Conservation (phyloP, 2,113 vertebrate genomes). For the Smithornis capensis region DNA sequence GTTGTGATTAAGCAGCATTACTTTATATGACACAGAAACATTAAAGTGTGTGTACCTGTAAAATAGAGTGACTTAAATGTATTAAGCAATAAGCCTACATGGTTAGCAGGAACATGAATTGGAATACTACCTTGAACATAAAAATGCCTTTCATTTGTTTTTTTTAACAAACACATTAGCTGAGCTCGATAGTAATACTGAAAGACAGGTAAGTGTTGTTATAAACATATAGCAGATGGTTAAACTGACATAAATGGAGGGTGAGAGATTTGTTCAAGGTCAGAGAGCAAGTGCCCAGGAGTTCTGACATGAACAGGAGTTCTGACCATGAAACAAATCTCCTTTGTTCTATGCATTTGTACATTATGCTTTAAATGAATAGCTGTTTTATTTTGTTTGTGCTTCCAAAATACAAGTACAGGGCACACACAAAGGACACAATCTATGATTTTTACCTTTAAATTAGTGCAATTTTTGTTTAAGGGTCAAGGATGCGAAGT, state of each 20-base stretch:
- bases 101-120: neutral
- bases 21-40: neutral
- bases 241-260: slow-evolving; percentile 24
- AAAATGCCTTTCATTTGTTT: neutral
- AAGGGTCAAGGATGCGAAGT: neutral
- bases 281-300: slow-evolving; percentile 49
- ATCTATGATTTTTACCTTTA: neutral
- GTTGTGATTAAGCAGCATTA: neutral
- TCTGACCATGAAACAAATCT: slow-evolving; percentile 20
- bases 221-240: slow-evolving; percentile 42
- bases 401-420: neutral
- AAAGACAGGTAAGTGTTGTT: slow-evolving; percentile 35
- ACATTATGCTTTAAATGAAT: neutral
- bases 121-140: neutral
- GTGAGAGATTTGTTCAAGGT: slow-evolving; percentile 46
- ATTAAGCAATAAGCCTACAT: neutral
- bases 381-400: neutral
- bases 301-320: neutral
- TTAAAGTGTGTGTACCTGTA: neutral
- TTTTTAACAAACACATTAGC: neutral
- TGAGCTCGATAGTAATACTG: slow-evolving; percentile 25
- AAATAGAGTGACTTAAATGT: slow-evolving; percentile 1
- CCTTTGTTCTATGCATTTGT: slow-evolving; percentile 20
- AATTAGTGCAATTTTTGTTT: neutral
- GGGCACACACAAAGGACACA: neutral